phyloP scores from a whole-genome alignment of 2,113 vertebrate species.

The Aramus guarauna region DNA sequence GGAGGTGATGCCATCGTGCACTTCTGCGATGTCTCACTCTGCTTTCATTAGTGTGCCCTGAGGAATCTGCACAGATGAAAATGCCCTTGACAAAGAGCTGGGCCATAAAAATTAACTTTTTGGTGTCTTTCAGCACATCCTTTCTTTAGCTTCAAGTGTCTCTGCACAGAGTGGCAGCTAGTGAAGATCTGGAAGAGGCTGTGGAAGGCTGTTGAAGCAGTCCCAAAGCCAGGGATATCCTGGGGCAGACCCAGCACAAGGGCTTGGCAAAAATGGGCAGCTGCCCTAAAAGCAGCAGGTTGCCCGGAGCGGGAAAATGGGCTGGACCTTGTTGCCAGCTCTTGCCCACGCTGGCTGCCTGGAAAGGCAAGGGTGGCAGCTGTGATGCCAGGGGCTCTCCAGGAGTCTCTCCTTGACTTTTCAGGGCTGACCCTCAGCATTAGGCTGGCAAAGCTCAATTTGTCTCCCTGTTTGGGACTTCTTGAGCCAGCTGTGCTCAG shows the following conservation, averaged over 20 bases:
- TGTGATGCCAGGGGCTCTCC: background rate
- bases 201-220: background rate
- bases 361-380: background rate
- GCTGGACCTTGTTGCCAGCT: background rate
- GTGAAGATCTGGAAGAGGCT: background rate
- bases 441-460: background rate
- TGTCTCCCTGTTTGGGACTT: background rate
- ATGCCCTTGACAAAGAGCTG: background rate
- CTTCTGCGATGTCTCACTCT: background rate
- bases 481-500: background rate
- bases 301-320: background rate
- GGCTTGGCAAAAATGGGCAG: background rate
- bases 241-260: background rate
- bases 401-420: background rate
- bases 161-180: background rate
- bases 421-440: background rate
- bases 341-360: background rate
- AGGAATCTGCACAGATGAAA: background rate
- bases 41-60: background rate
- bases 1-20: background rate
- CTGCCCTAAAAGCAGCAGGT: background rate
- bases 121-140: background rate
- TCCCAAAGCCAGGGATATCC: background rate
- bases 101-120: background rate
- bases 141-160: background rate